Conservation (phyloP, 1,140 invertebrate species). For the Lamellibrachia luymesi region DNA sequence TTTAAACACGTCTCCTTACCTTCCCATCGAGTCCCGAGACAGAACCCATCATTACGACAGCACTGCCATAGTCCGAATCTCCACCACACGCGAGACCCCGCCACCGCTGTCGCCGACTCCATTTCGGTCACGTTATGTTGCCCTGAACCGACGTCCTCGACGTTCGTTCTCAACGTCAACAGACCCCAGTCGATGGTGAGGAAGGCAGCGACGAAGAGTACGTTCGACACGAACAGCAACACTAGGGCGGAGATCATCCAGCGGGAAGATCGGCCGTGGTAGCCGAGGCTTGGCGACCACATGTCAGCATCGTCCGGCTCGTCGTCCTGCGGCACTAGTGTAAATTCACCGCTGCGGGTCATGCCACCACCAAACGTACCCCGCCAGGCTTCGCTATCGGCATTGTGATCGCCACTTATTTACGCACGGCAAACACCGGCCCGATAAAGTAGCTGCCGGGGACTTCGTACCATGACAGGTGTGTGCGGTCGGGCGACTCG, state of each 20-base stretch:
- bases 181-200: slow-evolving; percentile 24
- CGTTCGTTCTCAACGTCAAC: neutral
- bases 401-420: neutral
- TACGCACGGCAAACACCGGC: neutral
- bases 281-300: slow-evolving; percentile 4
- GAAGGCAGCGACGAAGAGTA: slow-evolving; percentile 24
- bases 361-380: neutral
- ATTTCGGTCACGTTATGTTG: neutral
- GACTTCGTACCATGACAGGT: neutral
- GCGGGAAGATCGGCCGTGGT: neutral
- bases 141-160: neutral
- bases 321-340: neutral
- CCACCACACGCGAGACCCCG: slow-evolving; percentile 1
- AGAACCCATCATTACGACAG: slow-evolving; percentile 23
- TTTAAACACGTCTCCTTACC: neutral
- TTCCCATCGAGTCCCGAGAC: slow-evolving; percentile 19
- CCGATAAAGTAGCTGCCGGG: neutral
- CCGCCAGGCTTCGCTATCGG: neutral
- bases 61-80: slow-evolving; percentile 25
- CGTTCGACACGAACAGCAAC: slow-evolving; percentile 13
- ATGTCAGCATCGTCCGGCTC: neutral
- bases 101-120: neutral
- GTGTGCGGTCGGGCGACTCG: too few relatives aligned
- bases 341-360: neutral
- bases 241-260: slow-evolving; percentile 4